phyloP scores from a whole-genome alignment of 30 jellyfish, hydroid and myxozoan species.

The Nemopilema nomurai region DNA sequence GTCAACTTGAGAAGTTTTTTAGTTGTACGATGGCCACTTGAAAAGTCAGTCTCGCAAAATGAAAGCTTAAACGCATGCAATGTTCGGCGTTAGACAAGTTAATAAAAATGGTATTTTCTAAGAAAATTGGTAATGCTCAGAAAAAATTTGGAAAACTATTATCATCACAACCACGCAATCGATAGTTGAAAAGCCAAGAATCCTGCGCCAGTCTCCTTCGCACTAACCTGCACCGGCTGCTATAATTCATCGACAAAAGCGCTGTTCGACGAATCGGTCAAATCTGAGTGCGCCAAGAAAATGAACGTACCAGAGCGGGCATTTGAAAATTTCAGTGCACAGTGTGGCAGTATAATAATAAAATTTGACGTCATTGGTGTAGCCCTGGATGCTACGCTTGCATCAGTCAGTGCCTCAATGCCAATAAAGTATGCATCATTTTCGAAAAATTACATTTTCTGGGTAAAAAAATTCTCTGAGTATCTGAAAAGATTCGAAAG shows the following conservation, averaged over 20 bases:
- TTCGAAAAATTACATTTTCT: no score
- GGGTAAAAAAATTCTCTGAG: no score
- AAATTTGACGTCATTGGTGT: slow-evolving; percentile 21
- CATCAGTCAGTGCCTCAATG: slow-evolving; percentile 22
- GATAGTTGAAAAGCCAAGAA: slow-evolving; percentile 4
- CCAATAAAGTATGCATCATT: no score
- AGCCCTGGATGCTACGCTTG: slow-evolving; percentile 19
- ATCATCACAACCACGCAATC: slow-evolving; percentile 31
- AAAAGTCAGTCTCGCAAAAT: no score
- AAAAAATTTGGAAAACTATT: no score
- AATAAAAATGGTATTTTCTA: no score
- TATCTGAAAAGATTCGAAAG: no score
- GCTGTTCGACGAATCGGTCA: slow-evolving; percentile 30
- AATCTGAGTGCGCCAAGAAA: slow-evolving; percentile 6
- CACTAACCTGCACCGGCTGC: slow-evolving; percentile 31
- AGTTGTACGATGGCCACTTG: no score
- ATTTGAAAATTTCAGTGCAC: slow-evolving; percentile 16
- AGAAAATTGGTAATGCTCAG: no score
- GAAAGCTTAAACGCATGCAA: no score
- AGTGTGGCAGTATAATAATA: slow-evolving; percentile 59
- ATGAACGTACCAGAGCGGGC: slow-evolving; percentile 12
- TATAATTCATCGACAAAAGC: slow-evolving; percentile 37
- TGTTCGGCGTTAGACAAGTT: no score
- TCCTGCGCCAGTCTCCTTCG: slow-evolving; percentile 24
- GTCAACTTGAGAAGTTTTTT: no score